phyloP scores from a whole-genome alignment of 2,797 vertebrate species.

The Lagorchestes hirsutus region DNA sequence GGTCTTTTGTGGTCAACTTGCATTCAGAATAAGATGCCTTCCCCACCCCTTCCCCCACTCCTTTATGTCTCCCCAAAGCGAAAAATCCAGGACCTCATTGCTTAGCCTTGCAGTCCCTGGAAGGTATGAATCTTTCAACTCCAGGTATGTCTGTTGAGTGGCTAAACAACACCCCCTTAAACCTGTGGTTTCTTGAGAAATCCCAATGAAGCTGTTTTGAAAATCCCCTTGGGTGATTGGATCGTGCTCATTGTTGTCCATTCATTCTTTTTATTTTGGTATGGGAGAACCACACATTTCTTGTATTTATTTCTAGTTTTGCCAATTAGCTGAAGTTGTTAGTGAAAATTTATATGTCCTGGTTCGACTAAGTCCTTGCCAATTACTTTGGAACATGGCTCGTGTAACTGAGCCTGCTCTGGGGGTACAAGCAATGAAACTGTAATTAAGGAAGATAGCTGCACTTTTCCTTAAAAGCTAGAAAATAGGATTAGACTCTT shows the following conservation, averaged over 20 bases:
- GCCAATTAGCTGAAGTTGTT: slow-evolving; percentile 75
- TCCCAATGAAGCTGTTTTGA: slow-evolving; percentile 13
- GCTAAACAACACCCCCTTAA: slow-evolving; percentile 11
- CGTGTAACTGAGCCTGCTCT: slow-evolving; percentile 80
- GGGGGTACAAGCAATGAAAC: slow-evolving; percentile 78
- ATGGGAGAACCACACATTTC: slow-evolving; percentile 66
- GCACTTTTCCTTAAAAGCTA: slow-evolving; percentile 78
- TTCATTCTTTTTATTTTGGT: slow-evolving; percentile 54
- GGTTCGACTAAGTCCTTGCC: slow-evolving; percentile 71
- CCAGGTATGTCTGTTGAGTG: neutral
- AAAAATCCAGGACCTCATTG: neutral
- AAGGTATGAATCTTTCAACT: neutral
- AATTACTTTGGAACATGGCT: slow-evolving; percentile 76
- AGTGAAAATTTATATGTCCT: slow-evolving; percentile 58
- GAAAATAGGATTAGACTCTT: slow-evolving; percentile 77
- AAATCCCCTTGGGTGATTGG: slow-evolving; percentile 34
- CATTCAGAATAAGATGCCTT: neutral
- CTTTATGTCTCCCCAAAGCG: neutral
- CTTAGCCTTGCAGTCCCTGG: neutral
- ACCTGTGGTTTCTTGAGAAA: slow-evolving; percentile 50
- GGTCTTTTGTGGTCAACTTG: slow-evolving; percentile 4
- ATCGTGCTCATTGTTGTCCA: slow-evolving; percentile 46
- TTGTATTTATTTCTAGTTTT: slow-evolving; percentile 73
- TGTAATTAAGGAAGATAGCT: slow-evolving; percentile 83
- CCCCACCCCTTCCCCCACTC: neutral